Evolutionary conservation across 2,888 invertebrate species (phyloP).

Genomic region (Eupithecia vulgata): DNA sequence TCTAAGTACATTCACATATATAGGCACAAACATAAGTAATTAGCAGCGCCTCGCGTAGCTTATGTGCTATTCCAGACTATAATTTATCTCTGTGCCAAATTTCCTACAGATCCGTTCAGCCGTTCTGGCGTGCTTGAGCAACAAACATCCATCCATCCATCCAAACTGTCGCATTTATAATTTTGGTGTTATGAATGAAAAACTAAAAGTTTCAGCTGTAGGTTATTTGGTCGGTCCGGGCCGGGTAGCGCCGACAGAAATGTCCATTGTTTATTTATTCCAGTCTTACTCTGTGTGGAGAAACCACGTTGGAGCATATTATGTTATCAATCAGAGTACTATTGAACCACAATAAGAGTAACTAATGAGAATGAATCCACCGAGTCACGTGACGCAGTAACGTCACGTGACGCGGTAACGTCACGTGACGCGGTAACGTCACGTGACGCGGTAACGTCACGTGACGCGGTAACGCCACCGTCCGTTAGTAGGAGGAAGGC

Average conservation of each 20-base stretch:
- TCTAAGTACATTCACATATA: no score
- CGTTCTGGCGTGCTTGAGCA: no score
- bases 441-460: not conserved
- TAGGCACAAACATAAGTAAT: no score
- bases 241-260: not conserved
- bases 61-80: no score
- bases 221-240: not conserved
- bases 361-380: not conserved
- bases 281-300: not conserved
- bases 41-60: no score
- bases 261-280: not conserved
- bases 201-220: not conserved
- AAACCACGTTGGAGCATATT: not conserved
- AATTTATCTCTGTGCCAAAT: no score
- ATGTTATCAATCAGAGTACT: slow-evolving; percentile 1
- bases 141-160: no score
- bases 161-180: no score
- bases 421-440: not conserved
- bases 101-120: no score
- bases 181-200: no score
- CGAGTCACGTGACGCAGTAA: not conserved
- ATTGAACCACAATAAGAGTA: not conserved
- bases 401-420: not conserved
- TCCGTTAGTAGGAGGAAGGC: not conserved
- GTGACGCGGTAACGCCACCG: not conserved